These are phyloP conservation scores for Gallirallus australis DNA, from an alignment of 2,797 vertebrate genomes.

Conservation along the genomic window DNA sequence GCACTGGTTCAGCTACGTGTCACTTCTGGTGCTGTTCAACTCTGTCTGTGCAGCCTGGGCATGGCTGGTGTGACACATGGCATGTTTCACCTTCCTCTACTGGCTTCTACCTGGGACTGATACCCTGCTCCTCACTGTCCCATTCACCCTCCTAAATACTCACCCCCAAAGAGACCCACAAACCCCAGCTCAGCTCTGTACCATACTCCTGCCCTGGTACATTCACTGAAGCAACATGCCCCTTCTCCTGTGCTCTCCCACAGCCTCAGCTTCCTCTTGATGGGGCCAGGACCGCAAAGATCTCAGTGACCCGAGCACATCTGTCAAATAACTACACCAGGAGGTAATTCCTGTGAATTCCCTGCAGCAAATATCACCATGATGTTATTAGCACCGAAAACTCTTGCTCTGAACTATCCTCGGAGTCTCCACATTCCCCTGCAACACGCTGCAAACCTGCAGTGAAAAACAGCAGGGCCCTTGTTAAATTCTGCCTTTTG, in stretches of 20 bases:
- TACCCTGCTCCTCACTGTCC: background rate
- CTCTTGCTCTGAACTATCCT: background rate
- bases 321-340: background rate
- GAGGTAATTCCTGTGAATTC: background rate
- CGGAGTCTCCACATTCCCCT: background rate
- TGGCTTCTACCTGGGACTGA: background rate
- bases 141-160: background rate
- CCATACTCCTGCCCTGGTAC: background rate
- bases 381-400: background rate
- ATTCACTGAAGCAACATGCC: background rate
- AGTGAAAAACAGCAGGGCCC: background rate
- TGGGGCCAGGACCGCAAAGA: background rate
- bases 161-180: background rate
- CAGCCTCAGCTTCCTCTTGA: background rate
- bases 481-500: background rate
- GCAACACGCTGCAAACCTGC: background rate
- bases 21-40: background rate
- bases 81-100: background rate
- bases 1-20: background rate
- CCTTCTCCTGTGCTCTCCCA: background rate
- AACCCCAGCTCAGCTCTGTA: background rate
- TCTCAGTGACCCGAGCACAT: fast-evolving
- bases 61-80: background rate
- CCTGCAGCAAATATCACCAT: background rate
- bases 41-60: background rate